phyloP scores from a whole-genome alignment of 2,888 invertebrate species.

The Scelioninae gen. 1 region DNA sequence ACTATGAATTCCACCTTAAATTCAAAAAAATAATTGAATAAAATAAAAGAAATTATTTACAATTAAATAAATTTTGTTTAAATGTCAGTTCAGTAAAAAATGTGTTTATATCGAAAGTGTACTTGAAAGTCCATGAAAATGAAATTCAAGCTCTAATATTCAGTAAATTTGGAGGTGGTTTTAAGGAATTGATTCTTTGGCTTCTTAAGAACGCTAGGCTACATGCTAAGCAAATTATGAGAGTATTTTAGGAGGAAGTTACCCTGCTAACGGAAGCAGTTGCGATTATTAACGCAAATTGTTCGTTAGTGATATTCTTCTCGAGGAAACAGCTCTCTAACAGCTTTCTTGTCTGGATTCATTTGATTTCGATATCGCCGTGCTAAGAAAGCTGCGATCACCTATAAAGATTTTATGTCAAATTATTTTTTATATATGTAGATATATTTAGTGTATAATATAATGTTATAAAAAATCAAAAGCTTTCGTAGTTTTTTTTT shows the following conservation, averaged over 20 bases:
- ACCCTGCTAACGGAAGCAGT: constrained; percentile 39
- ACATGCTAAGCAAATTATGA: constrained; percentile 40
- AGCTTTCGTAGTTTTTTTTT: too few species aligned
- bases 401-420: constrained; percentile 85
- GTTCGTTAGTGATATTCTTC: constrained; percentile 85
- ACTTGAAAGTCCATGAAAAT: too few species aligned
- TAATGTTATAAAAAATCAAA: too few species aligned
- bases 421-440: too few species aligned
- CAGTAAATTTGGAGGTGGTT: constrained; percentile 7
- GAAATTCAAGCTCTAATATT: too few species aligned
- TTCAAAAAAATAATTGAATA: neutral
- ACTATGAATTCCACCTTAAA: constrained; percentile 41
- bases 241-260: constrained; percentile 64
- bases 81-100: too few species aligned
- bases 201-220: constrained; percentile 36
- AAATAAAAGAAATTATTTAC: too few species aligned
- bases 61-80: neutral
- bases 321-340: constrained; percentile 90
- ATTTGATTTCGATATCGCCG: constrained; percentile 92
- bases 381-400: constrained; percentile 92
- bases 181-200: constrained; percentile 67
- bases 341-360: constrained; percentile 90
- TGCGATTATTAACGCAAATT: constrained; percentile 37
- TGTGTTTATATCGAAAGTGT: too few species aligned
- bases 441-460: too few species aligned